These are phyloP conservation scores for Rachycentron canadum DNA, from an alignment of 2,797 vertebrate species.

Conservation along the genomic window DNA sequence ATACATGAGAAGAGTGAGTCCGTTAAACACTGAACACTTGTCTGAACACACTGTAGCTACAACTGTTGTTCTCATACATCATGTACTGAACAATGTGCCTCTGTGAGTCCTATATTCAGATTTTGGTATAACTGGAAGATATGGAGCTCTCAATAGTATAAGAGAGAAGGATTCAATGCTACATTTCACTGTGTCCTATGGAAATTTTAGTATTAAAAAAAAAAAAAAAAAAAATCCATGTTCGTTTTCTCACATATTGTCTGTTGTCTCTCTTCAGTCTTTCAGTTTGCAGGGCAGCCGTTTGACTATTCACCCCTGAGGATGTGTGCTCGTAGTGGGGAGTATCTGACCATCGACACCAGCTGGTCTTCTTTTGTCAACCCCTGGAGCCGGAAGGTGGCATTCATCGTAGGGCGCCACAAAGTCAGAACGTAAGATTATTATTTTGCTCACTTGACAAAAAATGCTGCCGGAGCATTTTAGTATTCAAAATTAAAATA, in stretches of 20 bases:
- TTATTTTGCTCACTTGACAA: not conserved
- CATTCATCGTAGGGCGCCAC: slow-evolving; percentile 93
- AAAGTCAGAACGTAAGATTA: slow-evolving; percentile 94
- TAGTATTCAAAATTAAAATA: not conserved
- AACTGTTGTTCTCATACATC: not conserved
- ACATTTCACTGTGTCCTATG: not conserved
- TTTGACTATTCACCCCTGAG: slow-evolving; percentile 91
- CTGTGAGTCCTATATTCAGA: not conserved
- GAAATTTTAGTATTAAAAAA: not conserved
- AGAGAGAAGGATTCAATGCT: not conserved
- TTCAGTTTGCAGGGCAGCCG: slow-evolving; percentile 92
- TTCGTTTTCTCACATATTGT: not conserved
- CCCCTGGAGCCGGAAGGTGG: slow-evolving; percentile 96
- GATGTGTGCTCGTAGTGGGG: slow-evolving; percentile 92
- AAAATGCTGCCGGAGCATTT: not conserved
- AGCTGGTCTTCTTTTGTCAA: slow-evolving; percentile 96
- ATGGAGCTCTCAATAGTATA: not conserved
- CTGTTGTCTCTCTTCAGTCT: slow-evolving; percentile 78
- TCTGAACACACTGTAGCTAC: not conserved
- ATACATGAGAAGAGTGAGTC: slow-evolving; percentile 94
- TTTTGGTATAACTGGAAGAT: not conserved
- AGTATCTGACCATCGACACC: slow-evolving; percentile 95
- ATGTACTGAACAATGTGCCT: not conserved
- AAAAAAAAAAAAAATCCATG: too few relatives aligned
- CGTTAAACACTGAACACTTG: not conserved